A percentile compares a stretch with the other conserved stretches of the same genome.
These are phyloP conservation scores for Xylocopa sonorina DNA, from an alignment of 1,140 invertebrate species.

Conservation along the genomic window DNA sequence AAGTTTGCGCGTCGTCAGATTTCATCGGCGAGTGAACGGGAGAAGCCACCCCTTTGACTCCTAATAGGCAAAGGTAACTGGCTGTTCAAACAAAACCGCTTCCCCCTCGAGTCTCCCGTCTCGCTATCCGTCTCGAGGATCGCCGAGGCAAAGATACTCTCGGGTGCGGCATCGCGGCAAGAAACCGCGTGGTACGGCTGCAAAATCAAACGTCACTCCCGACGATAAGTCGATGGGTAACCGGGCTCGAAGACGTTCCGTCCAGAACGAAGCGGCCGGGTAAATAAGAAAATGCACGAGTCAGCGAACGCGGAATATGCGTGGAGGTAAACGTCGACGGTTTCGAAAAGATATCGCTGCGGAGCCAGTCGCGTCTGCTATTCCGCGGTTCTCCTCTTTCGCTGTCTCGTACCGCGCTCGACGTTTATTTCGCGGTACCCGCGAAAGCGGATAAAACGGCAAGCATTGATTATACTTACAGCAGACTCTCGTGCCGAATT, in stretches of 20 bases:
- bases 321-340: constrained; percentile 24
- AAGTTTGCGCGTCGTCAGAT: constrained; percentile 53
- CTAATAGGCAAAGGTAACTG: constrained; percentile 37
- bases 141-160: background rate
- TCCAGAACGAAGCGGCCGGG: background rate
- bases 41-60: constrained; percentile 8
- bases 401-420: background rate
- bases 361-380: constrained; percentile 3
- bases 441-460: background rate
- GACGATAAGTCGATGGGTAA: constrained; percentile 32
- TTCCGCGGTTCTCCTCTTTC: background rate
- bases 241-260: background rate
- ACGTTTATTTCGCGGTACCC: constrained; percentile 18
- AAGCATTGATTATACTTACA: constrained; percentile 16
- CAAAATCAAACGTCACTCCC: constrained; percentile 36
- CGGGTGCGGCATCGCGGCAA: too few relatives aligned
- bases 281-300: constrained; percentile 54
- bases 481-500: background rate
- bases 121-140: constrained; percentile 47
- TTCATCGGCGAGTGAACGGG: constrained; percentile 50
- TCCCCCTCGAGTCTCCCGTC: background rate
- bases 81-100: constrained; percentile 53
- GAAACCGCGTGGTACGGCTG: background rate
- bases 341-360: constrained; percentile 40
- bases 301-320: constrained; percentile 51